These are phyloP conservation scores for Sycophila texana DNA, from an alignment of 2,888 invertebrate species.

Conservation along the genomic window DNA sequence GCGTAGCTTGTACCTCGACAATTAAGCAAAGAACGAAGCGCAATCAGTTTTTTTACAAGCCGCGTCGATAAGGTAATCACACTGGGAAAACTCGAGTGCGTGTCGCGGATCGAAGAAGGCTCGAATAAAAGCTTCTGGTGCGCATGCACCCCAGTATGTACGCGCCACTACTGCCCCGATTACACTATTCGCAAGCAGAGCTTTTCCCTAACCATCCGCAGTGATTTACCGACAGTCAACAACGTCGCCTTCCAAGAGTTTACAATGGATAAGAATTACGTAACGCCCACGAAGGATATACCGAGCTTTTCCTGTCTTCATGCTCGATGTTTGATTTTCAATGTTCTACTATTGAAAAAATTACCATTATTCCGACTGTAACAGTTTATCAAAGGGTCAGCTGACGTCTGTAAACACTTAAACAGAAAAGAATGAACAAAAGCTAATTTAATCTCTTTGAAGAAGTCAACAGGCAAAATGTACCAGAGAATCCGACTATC, in stretches of 20 bases:
- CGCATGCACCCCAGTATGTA: conserved; percentile 62
- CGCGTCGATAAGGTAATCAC: neutral
- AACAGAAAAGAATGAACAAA: too few species aligned
- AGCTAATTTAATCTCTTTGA: too few species aligned
- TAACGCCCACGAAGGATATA: too few species aligned
- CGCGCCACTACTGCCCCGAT: conserved; percentile 58
- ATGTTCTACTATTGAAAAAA: too few species aligned
- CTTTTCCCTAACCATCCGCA: neutral
- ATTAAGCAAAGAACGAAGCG: conserved; percentile 22
- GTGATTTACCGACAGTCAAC: conserved; percentile 25
- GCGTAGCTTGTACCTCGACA: too few species aligned
- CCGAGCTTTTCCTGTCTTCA: too few species aligned
- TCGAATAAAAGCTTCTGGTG: conserved; percentile 55
- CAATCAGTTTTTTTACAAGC: neutral
- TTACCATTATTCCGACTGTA: too few species aligned
- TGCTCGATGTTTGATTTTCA: too few species aligned
- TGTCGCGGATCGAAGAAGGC: conserved; percentile 65
- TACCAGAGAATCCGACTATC: neutral
- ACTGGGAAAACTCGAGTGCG: conserved; percentile 39
- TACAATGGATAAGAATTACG: too few species aligned
- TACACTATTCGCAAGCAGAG: conserved; percentile 58
- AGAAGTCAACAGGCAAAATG: neutral
- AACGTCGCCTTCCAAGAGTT: neutral
- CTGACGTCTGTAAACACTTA: too few species aligned
- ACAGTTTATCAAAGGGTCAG: too few species aligned